Percentiles rank a stretch among this genome's conserved stretches.
phyloP scores from a whole-genome alignment of 2,888 invertebrate species.

The Eristalis pertinax region DNA sequence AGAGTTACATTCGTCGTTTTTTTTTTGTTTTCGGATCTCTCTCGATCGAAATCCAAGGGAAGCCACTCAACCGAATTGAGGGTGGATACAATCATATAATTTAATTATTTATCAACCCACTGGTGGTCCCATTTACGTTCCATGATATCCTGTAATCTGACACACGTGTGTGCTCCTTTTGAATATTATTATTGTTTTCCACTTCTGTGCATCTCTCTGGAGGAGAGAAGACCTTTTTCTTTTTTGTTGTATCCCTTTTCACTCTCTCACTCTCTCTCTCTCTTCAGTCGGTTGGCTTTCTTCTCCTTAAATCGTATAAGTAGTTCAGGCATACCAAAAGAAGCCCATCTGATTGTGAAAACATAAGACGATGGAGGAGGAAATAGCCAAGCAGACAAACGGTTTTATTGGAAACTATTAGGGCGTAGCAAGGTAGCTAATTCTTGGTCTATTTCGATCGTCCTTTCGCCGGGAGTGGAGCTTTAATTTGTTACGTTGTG shows the following conservation, averaged over 20 bases:
- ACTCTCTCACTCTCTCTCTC: background rate
- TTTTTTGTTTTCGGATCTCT: too few relatives aligned
- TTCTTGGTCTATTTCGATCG: background rate
- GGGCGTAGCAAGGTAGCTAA: background rate
- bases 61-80: background rate
- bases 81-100: conserved; percentile 22
- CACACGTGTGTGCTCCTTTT: conserved; percentile 33
- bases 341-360: background rate
- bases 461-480: background rate
- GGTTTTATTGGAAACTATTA: background rate
- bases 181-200: conserved; percentile 49
- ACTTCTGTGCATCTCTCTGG: background rate
- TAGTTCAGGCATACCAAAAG: background rate
- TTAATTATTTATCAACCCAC: conserved; percentile 37
- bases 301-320: conserved; percentile 29
- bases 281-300: too few relatives aligned
- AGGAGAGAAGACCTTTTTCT: conserved; percentile 16
- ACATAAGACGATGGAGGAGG: too few relatives aligned
- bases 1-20: background rate
- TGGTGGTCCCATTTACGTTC: conserved; percentile 26
- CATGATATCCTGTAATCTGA: conserved; percentile 27
- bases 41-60: background rate
- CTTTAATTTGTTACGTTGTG: too few relatives aligned
- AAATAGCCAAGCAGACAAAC: background rate
- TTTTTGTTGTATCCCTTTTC: background rate